phyloP scores from a whole-genome alignment of 1,140 invertebrate species.

The Pissodes strobi region DNA sequence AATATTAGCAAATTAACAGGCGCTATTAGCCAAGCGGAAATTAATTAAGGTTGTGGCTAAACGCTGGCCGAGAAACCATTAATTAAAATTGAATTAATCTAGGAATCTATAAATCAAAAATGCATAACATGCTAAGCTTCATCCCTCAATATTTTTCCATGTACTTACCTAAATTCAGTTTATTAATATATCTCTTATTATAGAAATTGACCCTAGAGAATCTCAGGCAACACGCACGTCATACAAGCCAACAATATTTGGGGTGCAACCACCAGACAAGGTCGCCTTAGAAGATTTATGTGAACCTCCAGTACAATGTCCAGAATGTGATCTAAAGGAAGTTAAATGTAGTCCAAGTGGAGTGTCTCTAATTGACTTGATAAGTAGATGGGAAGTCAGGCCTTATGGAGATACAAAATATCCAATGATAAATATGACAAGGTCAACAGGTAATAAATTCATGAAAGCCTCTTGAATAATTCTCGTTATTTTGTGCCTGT shows the following conservation, averaged over 20 bases:
- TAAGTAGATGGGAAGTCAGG: conserved; percentile 63
- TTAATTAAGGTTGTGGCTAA: too few relatives aligned
- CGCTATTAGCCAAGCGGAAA: too few relatives aligned
- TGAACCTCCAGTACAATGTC: conserved; percentile 62
- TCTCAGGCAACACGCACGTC: conserved; percentile 49
- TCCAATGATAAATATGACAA: conserved; percentile 62
- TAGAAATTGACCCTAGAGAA: conserved; percentile 59
- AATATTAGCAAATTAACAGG: too few relatives aligned
- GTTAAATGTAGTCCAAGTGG: conserved; percentile 61
- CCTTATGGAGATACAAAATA: conserved; percentile 56
- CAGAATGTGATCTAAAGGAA: conserved; percentile 61
- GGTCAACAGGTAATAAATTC: conserved; percentile 60
- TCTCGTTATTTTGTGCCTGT: background rate
- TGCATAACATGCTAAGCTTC: too few relatives aligned
- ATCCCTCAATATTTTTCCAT: too few relatives aligned
- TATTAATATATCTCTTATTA: too few relatives aligned
- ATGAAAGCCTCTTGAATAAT: background rate
- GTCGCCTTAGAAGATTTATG: conserved; percentile 67
- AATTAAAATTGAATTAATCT: too few relatives aligned
- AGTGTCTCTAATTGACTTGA: conserved; percentile 60
- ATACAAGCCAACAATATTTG: conserved; percentile 56
- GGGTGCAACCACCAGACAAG: conserved; percentile 61
- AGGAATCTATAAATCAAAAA: too few relatives aligned
- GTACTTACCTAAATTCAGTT: too few relatives aligned
- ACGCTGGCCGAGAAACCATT: too few relatives aligned